Base-by-base conservation (phyloP, 2,888 invertebrate species). In the Polietes domitor region DNA sequence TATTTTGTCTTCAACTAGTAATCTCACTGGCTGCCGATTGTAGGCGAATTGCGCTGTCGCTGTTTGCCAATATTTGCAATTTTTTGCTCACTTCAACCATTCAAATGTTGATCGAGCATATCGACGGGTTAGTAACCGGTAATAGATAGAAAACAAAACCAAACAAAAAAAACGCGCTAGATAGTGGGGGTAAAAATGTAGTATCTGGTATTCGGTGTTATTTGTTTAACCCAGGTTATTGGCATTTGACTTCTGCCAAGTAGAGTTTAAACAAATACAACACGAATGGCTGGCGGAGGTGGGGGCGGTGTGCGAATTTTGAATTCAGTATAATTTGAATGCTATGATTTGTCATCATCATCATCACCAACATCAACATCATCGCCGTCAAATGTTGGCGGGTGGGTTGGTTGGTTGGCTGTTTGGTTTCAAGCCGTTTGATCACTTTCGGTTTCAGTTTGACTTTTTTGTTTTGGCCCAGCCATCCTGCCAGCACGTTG, bases 201-300 rank as follows among this genome's bases (percentile, higher is more conserved):
- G 21, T 41, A 24, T n/a, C 15, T 43, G 15, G 1, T 37, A 68
- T 41, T n/a, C 9, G 15, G 50, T 73, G 28, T 47, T 53, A 21
- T 53, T 9, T 50, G 41, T 41, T 15, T 50, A 41, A 81, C 68
- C 68, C 78, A 53, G 80, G 71, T 78, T 84, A 75, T 41, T 78
- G 53, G 32, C 78, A 76, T 50, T 76, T 84, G 72, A 73, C 73
- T 77, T 75, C 15, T 77, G 53, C 63, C 63, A 55, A 55, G 47
- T 47, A 47, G n/a, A 47, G 47, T 47, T 47, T 47, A 47, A 47
- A 47, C n/a, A 47, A 47, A 47, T n/a, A 47, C 12, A 32, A 6
- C 47, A n/a, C 15, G 5, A 41, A 41, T 7, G 50, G 28, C n/a
- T 50, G 15, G 17, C 7, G 9, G 24, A 50, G 12, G 28, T 15